Conservation (phyloP, 2,888 invertebrate genomes). For the Drosophila prolongata region DNA sequence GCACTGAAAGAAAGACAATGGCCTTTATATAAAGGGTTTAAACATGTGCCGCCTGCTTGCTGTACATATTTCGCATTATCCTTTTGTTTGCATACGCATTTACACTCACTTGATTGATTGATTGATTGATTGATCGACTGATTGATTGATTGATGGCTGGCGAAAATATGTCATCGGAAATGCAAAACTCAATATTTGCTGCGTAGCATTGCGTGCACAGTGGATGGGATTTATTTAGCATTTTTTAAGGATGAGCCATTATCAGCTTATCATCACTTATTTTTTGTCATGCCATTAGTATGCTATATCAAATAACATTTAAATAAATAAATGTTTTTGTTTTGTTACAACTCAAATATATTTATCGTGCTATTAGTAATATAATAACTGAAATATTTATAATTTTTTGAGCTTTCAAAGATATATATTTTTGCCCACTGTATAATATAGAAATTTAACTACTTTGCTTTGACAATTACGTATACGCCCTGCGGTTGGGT, state of each 20-base stretch:
- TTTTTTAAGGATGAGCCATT: too few species aligned
- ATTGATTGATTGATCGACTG: conserved; percentile 37
- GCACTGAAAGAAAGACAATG: background rate
- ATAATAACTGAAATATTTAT: too few species aligned
- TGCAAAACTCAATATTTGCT: conserved; percentile 13
- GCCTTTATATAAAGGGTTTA: background rate
- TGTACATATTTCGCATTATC: conserved; percentile 17
- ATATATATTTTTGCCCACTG: conserved; percentile 4
- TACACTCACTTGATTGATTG: conserved; percentile 46
- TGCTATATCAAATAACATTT: too few species aligned
- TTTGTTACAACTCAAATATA: too few species aligned
- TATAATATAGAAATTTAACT: conserved; percentile 29
- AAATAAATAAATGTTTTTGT: too few species aligned
- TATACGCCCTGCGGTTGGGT: conserved; percentile 33
- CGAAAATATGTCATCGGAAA: conserved; percentile 33
- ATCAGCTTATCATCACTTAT: too few species aligned
- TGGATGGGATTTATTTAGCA: background rate
- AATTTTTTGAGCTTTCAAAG: too few species aligned
- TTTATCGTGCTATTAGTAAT: too few species aligned
- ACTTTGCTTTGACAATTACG: conserved; percentile 41
- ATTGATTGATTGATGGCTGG: conserved; percentile 43
- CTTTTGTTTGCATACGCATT: conserved; percentile 43
- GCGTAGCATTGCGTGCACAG: conserved; percentile 25
- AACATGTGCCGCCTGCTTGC: background rate
- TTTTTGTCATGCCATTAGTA: too few species aligned